Percentiles rank a stretch among this genome's conserved stretches.
Conservation (phyloP, 2,888 invertebrate genomes). For the Reticulitermes lucifugus region DNA sequence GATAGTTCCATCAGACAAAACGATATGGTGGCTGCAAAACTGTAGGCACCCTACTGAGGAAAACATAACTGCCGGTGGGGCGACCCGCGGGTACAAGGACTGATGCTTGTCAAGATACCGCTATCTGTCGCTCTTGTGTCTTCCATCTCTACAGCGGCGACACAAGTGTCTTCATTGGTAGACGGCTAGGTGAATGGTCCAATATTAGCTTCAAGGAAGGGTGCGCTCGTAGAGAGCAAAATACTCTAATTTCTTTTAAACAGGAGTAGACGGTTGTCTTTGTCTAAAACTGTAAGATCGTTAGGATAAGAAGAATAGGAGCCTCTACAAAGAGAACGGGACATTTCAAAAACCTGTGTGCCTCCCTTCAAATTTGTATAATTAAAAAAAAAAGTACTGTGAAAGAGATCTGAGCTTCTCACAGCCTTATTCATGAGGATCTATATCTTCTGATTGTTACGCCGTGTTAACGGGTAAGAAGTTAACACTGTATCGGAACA, state of each 20-base stretch:
- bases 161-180: conserved; percentile 16
- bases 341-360: no score
- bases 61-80: conserved; percentile 30
- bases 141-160: conserved; percentile 7
- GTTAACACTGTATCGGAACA: no score
- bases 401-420: no score
- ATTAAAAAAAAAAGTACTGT: no score
- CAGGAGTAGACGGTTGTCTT: no score
- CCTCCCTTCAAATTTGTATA: no score
- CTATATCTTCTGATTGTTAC: no score
- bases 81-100: conserved; percentile 33
- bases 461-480: no score
- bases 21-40: conserved; percentile 8
- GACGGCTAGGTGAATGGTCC: neutral
- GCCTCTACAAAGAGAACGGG: no score
- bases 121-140: conserved; percentile 28
- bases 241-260: neutral
- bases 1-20: conserved; percentile 3
- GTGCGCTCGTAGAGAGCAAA: neutral
- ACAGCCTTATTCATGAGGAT: no score
- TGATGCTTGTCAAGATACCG: conserved; percentile 48
- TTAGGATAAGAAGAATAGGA: no score
- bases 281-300: no score
- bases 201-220: conserved; percentile 6
- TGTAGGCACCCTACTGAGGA: conserved; percentile 25